Evolutionary conservation across 35 echinoderm and acorn worm genomes (phyloP).

Genomic region (Apostichopus japonicus): DNA sequence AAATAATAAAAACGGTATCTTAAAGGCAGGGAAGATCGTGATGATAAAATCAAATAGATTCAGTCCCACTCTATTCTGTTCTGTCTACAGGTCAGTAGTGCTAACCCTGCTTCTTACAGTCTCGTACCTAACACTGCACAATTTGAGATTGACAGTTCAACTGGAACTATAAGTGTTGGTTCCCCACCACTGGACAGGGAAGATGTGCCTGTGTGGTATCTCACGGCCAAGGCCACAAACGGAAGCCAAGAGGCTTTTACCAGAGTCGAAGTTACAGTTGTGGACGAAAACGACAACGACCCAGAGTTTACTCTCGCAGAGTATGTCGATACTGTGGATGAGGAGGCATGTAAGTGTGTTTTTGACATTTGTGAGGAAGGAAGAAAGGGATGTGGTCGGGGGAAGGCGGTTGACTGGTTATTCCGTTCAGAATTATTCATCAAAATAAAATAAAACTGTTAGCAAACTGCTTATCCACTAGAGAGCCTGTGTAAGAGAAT

Average conservation of each 20-base stretch:
- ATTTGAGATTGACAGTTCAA: not conserved
- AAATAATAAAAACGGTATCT: too few species aligned
- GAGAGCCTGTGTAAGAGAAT: too few species aligned
- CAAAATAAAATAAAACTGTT: too few species aligned
- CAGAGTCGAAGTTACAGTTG: not conserved
- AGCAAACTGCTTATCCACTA: too few species aligned
- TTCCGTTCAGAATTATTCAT: too few species aligned
- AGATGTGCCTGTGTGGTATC: not conserved
- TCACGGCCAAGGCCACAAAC: not conserved
- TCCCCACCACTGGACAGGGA: slow-evolving; percentile 9
- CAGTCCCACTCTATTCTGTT: too few species aligned
- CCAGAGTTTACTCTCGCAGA: slow-evolving; percentile 5
- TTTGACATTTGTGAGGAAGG: too few species aligned
- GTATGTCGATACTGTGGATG: slow-evolving; percentile 27
- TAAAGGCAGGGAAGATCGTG: too few species aligned
- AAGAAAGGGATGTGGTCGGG: too few species aligned
- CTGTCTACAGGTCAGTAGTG: too few species aligned
- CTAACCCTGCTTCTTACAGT: not conserved
- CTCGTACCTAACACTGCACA: not conserved
- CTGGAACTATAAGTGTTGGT: not conserved
- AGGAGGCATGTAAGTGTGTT: not conserved
- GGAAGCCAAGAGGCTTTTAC: not conserved
- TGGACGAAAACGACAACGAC: not conserved
- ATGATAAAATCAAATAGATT: too few species aligned
- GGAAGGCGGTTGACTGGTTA: too few species aligned